These are phyloP conservation scores for Natator depressus DNA, from an alignment of 2,113 vertebrate genomes.

Conservation along the genomic window DNA sequence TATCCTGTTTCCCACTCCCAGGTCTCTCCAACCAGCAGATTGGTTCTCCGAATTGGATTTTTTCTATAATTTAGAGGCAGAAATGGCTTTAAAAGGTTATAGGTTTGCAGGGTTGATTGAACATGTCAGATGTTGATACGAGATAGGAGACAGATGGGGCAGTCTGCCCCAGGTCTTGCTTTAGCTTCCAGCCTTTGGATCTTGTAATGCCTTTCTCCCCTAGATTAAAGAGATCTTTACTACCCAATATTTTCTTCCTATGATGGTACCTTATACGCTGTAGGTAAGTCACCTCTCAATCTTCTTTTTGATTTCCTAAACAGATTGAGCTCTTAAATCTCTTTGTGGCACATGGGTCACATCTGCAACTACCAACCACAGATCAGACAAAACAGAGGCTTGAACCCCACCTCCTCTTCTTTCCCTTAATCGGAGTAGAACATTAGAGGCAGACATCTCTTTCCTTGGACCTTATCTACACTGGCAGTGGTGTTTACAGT, in stretches of 20 bases:
- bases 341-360: not conserved
- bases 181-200: not conserved
- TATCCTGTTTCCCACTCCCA: not conserved
- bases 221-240: conserved; percentile 9
- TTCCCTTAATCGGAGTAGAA: conserved; percentile 51
- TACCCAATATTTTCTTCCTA: not conserved
- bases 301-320: conserved; percentile 34
- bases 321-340: conserved; percentile 12
- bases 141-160: too few relatives aligned
- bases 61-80: too few relatives aligned
- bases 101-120: too few relatives aligned
- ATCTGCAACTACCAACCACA: not conserved
- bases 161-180: not conserved
- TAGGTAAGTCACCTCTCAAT: not conserved
- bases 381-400: not conserved
- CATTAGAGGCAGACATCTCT: conserved; percentile 49
- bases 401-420: conserved; percentile 37
- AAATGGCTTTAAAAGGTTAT: too few relatives aligned
- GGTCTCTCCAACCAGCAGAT: too few relatives aligned
- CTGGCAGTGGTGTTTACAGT: too few relatives aligned
- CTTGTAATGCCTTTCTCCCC: not conserved
- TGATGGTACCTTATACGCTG: not conserved
- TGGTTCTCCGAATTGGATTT: too few relatives aligned
- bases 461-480: too few relatives aligned
- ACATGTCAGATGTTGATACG: too few relatives aligned